Evolutionary conservation across 2,113 vertebrate genomes (phyloP), one percentile per base, ranked within the genome.

Genomic region (Cryptotis parvus): DNA sequence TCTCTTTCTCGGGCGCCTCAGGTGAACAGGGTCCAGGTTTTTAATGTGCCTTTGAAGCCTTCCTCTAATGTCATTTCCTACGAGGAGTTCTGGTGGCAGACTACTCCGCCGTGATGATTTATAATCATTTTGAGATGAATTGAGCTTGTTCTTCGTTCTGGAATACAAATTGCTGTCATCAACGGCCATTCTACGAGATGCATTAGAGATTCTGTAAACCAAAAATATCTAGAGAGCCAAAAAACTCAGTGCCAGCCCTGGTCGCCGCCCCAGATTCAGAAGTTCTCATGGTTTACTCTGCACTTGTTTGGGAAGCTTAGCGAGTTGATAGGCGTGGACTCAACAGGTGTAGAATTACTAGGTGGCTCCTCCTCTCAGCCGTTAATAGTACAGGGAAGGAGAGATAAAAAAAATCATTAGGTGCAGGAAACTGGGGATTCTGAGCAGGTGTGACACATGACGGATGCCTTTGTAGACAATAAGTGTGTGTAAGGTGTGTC

Each of bases 271-370:
- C 92, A 88, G 95, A 93, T 93, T 97, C 90, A 0, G 95, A 97
- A 22, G 95, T 94, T 97, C 95, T 97, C 97, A 97, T 96, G 98
- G 97, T 96, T 97, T 96, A 95, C 94, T 88, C 80, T 31, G 91
- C 97, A 97, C 98, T 98, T 95, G 97, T 92, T 97, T 96, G 98
- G 98, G 98, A 98, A 98, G 98, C 98, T 98, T 93, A 97, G 97
- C 97, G 95, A 98, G 98, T 98, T 96, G 97, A 98, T 95, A 97
- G 97, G 98, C 93, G 97, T 98, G 98, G 98, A 97, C 84, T 90
- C 95, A 84, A 96, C 98, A 99, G 99, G 99, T 99, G 98, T 99
- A 98, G 98, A 96, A 98, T 99, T 99, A 99, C 99, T 75, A 92
- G 97, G 95, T 90, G 43, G 97, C 97, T 96, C 98, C 98, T 98